Evolutionary conservation across 2,888 invertebrate species (phyloP).

Genomic region (Actias luna): DNA sequence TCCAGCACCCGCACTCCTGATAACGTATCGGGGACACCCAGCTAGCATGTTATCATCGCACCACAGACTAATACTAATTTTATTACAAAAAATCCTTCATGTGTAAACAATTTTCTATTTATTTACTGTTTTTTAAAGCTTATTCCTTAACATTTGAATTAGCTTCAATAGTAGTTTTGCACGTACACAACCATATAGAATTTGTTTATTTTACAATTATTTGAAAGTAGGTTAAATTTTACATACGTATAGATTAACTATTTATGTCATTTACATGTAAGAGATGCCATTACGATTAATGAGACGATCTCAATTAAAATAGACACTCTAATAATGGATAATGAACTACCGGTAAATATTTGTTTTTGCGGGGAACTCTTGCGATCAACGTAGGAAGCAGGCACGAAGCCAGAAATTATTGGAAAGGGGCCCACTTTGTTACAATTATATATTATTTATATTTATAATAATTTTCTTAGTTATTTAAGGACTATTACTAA

Average conservation of each 20-base stretch:
- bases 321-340: conserved; percentile 71
- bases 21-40: conserved; percentile 54
- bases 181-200: background rate
- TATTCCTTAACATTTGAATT: no score
- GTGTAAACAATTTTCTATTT: background rate
- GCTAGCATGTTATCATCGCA: conserved; percentile 24
- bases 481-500: background rate
- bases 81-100: background rate
- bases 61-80: conserved; percentile 1
- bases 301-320: conserved; percentile 56
- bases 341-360: conserved; percentile 76
- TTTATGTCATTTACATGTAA: background rate
- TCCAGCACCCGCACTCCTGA: conserved; percentile 41
- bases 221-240: background rate
- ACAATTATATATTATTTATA: conserved; percentile 1
- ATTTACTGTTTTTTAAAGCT: background rate
- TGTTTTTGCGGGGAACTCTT: conserved; percentile 76
- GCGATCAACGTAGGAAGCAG: conserved; percentile 54
- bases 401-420: conserved; percentile 9
- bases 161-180: no score
- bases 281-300: conserved; percentile 22
- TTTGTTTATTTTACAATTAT: background rate
- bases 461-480: background rate
- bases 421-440: conserved; percentile 5
- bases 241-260: background rate